A percentile compares a stretch with the other conserved stretches of the same genome.
These are phyloP conservation scores for Coregonus suidteri DNA, from an alignment of 2,797 vertebrate species.

Conservation along the genomic window DNA sequence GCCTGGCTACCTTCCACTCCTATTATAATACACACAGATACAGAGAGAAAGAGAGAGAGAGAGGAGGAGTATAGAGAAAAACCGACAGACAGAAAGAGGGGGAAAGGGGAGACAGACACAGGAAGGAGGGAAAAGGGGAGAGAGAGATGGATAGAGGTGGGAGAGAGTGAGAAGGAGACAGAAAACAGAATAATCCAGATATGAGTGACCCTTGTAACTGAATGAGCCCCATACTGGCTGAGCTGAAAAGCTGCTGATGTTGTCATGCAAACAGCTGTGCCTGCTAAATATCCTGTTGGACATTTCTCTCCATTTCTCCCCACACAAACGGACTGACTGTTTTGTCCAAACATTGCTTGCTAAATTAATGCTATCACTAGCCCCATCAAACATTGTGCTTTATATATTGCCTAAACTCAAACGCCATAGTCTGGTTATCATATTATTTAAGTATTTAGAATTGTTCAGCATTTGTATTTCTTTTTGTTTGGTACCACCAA, in stretches of 20 bases:
- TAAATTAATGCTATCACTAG: too few species aligned
- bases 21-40: not conserved
- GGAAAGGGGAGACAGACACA: not conserved
- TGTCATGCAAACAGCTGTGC: too few species aligned
- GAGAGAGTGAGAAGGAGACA: not conserved
- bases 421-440: too few species aligned
- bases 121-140: not conserved
- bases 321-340: too few species aligned
- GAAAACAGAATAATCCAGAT: not conserved
- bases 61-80: not conserved
- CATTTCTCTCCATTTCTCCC: too few species aligned
- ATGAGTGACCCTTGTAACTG: not conserved
- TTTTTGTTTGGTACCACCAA: too few species aligned
- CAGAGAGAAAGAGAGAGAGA: constrained; percentile 5
- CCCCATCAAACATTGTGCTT: too few species aligned
- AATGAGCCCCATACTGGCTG: not conserved
- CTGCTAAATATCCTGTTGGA: too few species aligned
- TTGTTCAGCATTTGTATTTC: too few species aligned
- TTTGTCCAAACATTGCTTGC: too few species aligned
- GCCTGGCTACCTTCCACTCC: not conserved
- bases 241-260: not conserved
- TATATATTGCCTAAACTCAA: too few species aligned
- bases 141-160: not conserved
- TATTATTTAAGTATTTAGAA: too few species aligned
- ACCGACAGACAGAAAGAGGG: constrained; percentile 11